Evolutionary conservation across 2,888 invertebrate species (phyloP), one percentile per base, ranked within the genome.

Genomic region (Thumatha senex): DNA sequence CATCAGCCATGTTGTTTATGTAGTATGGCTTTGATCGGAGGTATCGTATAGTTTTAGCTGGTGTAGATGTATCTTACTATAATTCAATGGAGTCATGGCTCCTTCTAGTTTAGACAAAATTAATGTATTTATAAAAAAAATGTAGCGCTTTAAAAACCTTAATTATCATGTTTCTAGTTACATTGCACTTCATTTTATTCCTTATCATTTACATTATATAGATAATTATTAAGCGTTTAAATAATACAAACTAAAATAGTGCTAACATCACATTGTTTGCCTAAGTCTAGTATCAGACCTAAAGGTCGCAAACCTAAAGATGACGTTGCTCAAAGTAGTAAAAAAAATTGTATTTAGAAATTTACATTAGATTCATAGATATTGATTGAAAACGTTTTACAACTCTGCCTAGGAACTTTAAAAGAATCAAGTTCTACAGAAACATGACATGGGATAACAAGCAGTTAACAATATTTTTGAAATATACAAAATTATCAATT

Each of bases 201-300:
- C 18, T 5, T 5, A 24, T 24, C 18, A 5, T 24, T 24, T 24
- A 24, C 5, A 24, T 24, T 24, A 24, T 5, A 24, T 24, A 24
- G 18, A 24, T 24, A 46, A 46, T 46, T 39, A 58, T 46, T 67
- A 69, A 69, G 70, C 67, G 63, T 54, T 70, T 76, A 73, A 63
- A 73, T 67, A 66, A 70, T 80, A 77, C 42, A 57, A 63, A 56
- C 67, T 67, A 65, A 67, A 58, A 60, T 76, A 80, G 74, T 61
- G 55, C 81, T 82, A 82, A 77, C 70, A 82, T 82, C 82, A 82
- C 81, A 82, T 74, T 79, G 70, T 73, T 76, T 67, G 64, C 63
- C 68, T 77, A 70, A 63, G 63, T 66, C 59, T 76, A 74, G 50
- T 59, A 60, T 63, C 54, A 68, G 56, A 67, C 67, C 51, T 54